These are phyloP conservation scores for Squalus acanthias DNA, from an alignment of 2,797 vertebrate genomes.

Conservation along the genomic window DNA sequence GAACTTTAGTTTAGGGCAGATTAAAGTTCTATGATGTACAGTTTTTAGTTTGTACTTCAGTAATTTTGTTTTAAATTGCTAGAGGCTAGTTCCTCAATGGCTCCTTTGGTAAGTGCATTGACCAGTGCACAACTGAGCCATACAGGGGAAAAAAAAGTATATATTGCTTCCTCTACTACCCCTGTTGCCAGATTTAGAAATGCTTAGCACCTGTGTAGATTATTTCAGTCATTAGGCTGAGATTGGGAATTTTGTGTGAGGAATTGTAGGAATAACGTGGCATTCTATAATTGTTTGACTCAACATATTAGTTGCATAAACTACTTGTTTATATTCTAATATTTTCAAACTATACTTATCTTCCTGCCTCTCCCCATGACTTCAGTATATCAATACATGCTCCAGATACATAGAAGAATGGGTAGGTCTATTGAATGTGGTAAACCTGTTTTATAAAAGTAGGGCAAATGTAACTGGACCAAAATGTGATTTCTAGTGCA, in stretches of 20 bases:
- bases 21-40: not conserved
- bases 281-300: not conserved
- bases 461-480: not conserved
- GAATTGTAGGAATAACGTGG: not conserved
- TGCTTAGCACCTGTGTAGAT: no score
- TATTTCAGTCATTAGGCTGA: not conserved
- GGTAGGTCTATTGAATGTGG: not conserved
- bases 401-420: not conserved
- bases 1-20: not conserved
- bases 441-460: not conserved
- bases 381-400: not conserved
- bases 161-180: not conserved
- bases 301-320: not conserved
- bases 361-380: not conserved
- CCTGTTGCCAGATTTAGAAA: not conserved
- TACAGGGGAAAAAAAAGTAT: not conserved
- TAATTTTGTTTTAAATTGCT: not conserved
- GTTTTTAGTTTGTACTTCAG: not conserved
- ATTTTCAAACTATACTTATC: not conserved
- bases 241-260: not conserved
- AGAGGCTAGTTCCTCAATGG: not conserved
- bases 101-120: not conserved
- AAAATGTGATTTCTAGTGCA: not conserved
- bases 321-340: not conserved
- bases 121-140: not conserved